Evolutionary conservation across 1,140 invertebrate species (phyloP).

Genomic region (Bombyx mandarina): DNA sequence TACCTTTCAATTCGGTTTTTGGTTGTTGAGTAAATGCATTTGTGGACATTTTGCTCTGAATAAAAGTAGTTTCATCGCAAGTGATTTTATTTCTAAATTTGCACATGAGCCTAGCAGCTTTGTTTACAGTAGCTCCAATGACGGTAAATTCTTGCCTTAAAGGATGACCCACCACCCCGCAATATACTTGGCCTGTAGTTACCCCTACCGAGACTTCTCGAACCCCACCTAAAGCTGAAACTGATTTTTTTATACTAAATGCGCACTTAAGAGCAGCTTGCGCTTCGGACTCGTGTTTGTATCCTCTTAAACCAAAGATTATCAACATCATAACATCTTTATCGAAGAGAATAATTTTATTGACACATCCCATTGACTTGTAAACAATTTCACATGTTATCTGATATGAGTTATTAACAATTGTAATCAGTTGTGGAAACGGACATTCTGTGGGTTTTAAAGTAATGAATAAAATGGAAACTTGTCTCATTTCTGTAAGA

Average conservation of each 20-base stretch:
- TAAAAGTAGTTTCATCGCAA: conserved; percentile 73
- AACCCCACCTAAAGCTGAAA: conserved; percentile 69
- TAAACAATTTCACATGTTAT: conserved; percentile 64
- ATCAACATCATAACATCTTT: conserved; percentile 83
- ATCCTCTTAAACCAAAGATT: conserved; percentile 80
- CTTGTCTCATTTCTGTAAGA: conserved; percentile 80
- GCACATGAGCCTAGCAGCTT: conserved; percentile 82
- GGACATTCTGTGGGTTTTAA: conserved; percentile 66
- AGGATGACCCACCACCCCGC: conserved; percentile 82
- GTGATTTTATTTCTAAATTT: conserved; percentile 75
- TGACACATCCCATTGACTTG: conserved; percentile 76
- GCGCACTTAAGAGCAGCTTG: conserved; percentile 78
- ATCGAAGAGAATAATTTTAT: conserved; percentile 82
- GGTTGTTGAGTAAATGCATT: conserved; percentile 70
- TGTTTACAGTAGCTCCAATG: conserved; percentile 82
- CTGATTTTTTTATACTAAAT: conserved; percentile 66
- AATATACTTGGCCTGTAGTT: conserved; percentile 79
- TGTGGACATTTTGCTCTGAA: conserved; percentile 70
- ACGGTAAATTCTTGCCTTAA: conserved; percentile 83
- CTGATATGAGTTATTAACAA: conserved; percentile 58
- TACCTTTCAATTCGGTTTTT: conserved; percentile 70
- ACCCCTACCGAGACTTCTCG: conserved; percentile 75
- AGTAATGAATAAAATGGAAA: conserved; percentile 78
- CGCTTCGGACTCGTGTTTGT: conserved; percentile 79
- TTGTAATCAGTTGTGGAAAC: conserved; percentile 50